phyloP scores from a whole-genome alignment of 2,113 vertebrate genomes.

The Larimichthys polyactis region DNA sequence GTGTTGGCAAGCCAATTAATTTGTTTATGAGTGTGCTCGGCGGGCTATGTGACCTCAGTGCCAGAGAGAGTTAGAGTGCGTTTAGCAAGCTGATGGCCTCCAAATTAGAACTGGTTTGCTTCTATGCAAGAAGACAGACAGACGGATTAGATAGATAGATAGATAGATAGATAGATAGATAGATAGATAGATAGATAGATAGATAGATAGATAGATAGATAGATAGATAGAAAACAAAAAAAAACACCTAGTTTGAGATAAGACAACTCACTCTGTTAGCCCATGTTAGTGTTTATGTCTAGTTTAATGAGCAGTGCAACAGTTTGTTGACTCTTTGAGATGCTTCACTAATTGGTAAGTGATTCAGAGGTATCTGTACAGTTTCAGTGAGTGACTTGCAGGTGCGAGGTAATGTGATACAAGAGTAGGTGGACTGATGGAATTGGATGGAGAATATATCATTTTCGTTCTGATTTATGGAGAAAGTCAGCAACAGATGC shows the following conservation, averaged over 20 bases:
- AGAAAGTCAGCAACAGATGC: background rate
- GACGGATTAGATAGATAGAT: background rate
- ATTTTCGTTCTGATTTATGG: background rate
- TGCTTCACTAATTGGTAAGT: constrained; percentile 2
- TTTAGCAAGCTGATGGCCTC: constrained; percentile 74
- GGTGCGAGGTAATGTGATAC: background rate
- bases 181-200: no score
- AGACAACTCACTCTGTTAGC: constrained; percentile 1
- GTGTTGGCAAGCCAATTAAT: constrained; percentile 75
- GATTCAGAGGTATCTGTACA: background rate
- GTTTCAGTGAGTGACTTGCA: background rate
- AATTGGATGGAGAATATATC: background rate
- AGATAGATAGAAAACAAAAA: background rate
- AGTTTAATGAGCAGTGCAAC: background rate
- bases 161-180: no score
- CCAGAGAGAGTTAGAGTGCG: constrained; percentile 71
- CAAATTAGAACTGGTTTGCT: constrained; percentile 74
- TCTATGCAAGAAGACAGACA: constrained; percentile 32
- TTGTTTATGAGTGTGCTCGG: constrained; percentile 75
- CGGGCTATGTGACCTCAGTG: constrained; percentile 70
- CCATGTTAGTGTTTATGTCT: constrained; percentile 18
- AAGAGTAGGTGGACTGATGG: background rate
- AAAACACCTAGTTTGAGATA: background rate
- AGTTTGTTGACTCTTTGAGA: background rate
- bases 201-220: no score